Conservation (phyloP, 2,888 invertebrate species). For the Campoletis raptor region DNA sequence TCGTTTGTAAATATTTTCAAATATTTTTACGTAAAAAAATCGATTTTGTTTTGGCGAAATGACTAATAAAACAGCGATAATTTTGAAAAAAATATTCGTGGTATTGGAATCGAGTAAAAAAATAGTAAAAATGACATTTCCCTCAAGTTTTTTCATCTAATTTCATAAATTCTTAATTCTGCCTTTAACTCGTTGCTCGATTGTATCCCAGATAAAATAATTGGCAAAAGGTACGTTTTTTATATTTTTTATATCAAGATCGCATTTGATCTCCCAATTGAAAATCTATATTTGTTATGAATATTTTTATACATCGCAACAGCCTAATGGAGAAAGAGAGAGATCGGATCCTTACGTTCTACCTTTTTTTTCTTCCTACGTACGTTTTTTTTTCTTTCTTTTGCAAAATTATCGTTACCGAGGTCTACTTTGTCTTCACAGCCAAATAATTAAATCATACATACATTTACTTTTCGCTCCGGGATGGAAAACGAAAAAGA, state of each 20-base stretch:
- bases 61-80: background rate
- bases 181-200: slow-evolving; percentile 57
- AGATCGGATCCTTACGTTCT: slow-evolving; percentile 3
- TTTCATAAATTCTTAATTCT: slow-evolving; percentile 9
- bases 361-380: background rate
- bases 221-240: slow-evolving; percentile 19
- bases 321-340: slow-evolving; percentile 39
- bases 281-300: background rate
- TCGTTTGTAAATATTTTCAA: no score
- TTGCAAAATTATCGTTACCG: slow-evolving; percentile 1
- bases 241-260: background rate
- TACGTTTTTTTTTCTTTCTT: slow-evolving; percentile 3
- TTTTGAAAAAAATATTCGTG: background rate
- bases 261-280: background rate
- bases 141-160: background rate
- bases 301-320: slow-evolving; percentile 9
- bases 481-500: background rate
- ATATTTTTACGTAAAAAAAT: background rate
- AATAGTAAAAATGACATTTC: background rate
- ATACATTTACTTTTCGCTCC: slow-evolving; percentile 1
- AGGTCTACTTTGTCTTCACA: slow-evolving; percentile 55
- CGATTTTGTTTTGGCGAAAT: background rate
- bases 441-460: slow-evolving; percentile 64
- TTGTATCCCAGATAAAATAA: slow-evolving; percentile 52
- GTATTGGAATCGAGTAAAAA: background rate